Base-by-base conservation (phyloP, 1,140 invertebrate genomes). In the Zaprionus camerounensis region DNA sequence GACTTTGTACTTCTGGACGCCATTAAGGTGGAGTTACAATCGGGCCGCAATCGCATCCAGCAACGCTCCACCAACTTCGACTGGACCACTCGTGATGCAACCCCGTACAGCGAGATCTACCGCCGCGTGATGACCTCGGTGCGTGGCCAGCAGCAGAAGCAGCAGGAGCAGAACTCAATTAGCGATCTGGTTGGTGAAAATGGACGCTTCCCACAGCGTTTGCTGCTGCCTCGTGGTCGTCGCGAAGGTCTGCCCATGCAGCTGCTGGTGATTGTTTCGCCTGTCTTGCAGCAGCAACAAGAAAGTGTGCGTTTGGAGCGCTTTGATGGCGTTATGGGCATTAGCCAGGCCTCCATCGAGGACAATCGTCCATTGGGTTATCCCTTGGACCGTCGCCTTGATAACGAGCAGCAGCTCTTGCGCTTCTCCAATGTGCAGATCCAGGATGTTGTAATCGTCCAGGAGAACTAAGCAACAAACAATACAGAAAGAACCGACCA, bases 1-100 rank as follows among this genome's bases (percentile, higher is more conserved):
- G 93, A 94, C 75, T 96, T 96, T 82, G 94, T 96, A 55, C 94
- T 95, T 79, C 87, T 97, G 26, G 96, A 97, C 74, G 95, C 94
- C 83, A 96, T 96, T 92, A 83, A 94, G 36, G 94, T 94, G 71
- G 94, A 95, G 65, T 90, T 97, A 49, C 91, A 92, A 15, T 82
- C 94, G 28, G 96, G 96, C 51, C 93, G 95, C 71, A 96, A 96
- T 87, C 93, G 94, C 49, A 94, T 97, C 53, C 92, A 93, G 36
- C 94, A 96, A 26, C 94, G 94, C 55, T 96, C 96, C 2, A 93
- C 93, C 1, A 94, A 96, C 31, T 95, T 95, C 71, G 93, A 93
- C 63, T 94, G 94, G 77, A 95, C 94, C 63, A 94, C 94, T 49
- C 93, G 93, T 6, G 96, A 96, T 81, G 95, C 94, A 58, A 94